Evolutionary conservation across 2,113 vertebrate genomes (phyloP).

Genomic region (Gasterosteus aculeatus): DNA sequence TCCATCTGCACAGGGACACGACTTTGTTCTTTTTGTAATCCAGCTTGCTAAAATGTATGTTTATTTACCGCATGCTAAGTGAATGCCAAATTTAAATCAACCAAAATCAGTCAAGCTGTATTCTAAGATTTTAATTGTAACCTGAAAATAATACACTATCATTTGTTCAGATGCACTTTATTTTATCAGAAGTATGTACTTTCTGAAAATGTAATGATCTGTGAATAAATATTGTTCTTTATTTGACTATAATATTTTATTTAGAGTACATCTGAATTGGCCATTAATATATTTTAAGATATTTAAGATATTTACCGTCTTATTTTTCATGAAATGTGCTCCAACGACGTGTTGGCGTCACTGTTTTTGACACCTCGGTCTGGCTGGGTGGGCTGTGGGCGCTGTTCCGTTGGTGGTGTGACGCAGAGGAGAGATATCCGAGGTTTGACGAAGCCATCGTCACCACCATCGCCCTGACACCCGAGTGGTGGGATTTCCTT

Average conservation of each 20-base stretch:
- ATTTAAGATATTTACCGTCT: background rate
- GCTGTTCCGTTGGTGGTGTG: constrained; percentile 39
- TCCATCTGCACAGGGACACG: background rate
- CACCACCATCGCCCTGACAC: background rate
- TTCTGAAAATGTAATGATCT: constrained; percentile 16
- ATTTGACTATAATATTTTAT: background rate
- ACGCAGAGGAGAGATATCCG: constrained; percentile 1
- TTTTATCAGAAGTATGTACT: constrained; percentile 34
- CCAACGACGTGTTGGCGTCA: background rate
- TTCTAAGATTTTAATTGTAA: constrained; percentile 7
- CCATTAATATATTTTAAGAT: background rate
- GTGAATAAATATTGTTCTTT: constrained; percentile 49
- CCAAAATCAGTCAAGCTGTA: constrained; percentile 34
- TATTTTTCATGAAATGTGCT: background rate
- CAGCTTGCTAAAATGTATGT: background rate
- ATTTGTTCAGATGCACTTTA: constrained; percentile 47
- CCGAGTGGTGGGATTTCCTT: constrained; percentile 61
- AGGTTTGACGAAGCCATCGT: background rate
- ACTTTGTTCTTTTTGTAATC: constrained; percentile 8
- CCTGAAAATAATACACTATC: constrained; percentile 5
- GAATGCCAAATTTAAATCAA: constrained; percentile 53
- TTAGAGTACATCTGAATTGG: background rate
- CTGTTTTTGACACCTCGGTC: background rate
- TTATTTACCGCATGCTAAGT: constrained; percentile 7
- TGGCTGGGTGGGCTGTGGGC: constrained; percentile 35